Percentiles rank a stretch among this genome's conserved stretches.
phyloP scores from a whole-genome alignment of 2,888 invertebrate genomes.

The Pheosia gnoma region DNA sequence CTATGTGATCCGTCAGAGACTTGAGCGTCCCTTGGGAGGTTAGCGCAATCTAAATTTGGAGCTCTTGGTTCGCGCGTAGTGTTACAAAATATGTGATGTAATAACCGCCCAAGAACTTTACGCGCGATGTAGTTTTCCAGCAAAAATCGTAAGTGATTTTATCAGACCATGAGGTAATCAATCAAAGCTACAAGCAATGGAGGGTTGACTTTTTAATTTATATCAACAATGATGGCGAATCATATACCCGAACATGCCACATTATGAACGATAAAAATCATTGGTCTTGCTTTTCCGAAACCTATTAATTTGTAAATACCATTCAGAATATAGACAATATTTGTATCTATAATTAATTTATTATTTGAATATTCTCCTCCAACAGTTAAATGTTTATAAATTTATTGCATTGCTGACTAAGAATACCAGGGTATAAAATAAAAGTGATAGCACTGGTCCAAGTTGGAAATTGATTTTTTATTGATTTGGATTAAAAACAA shows the following conservation, averaged over 20 bases:
- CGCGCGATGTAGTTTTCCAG: slow-evolving; percentile 49
- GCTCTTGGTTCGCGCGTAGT: slow-evolving; percentile 65
- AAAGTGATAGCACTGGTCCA: not conserved
- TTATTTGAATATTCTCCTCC: not conserved
- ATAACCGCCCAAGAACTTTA: slow-evolving; percentile 54
- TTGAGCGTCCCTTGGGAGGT: slow-evolving; percentile 34
- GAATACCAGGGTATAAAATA: not conserved
- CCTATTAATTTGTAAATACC: not conserved
- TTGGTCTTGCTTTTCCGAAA: not conserved
- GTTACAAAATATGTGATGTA: slow-evolving; percentile 78
- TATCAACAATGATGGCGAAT: too few relatives aligned
- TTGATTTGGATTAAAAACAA: not conserved
- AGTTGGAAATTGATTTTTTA: not conserved
- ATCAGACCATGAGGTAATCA: slow-evolving; percentile 16
- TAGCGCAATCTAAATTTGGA: slow-evolving; percentile 67
- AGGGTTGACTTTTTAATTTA: too few relatives aligned
- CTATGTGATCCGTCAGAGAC: slow-evolving; percentile 27
- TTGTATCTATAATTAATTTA: not conserved
- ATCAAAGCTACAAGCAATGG: not conserved
- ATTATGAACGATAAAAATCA: not conserved
- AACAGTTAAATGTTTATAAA: not conserved
- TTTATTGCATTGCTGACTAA: not conserved
- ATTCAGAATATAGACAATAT: not conserved
- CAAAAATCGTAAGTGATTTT: slow-evolving; percentile 49
- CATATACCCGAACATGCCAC: not conserved